Evolutionary conservation across 2,888 invertebrate genomes (phyloP), one percentile per base, ranked within the genome.

Genomic region (Synanthedon vespiformis): DNA sequence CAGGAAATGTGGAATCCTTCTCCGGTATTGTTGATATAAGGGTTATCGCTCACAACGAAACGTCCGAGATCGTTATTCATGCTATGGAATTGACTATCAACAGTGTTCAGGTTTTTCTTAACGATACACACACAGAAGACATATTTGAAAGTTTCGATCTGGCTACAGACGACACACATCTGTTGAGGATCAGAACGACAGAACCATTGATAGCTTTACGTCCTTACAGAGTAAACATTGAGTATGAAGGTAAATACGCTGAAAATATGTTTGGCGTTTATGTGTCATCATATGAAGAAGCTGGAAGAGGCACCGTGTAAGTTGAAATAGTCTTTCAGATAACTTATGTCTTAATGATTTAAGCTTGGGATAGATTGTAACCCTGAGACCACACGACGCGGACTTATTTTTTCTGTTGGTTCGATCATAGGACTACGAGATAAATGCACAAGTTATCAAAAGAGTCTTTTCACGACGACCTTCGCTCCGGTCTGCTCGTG

Each of bases 211-310:
- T 57, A 1, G 64, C 68, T 0, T 74, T 80, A 0, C 70, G 72
- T 13, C 74, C 73, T 0, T 89, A 92, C 62, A 66, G 67, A 0
- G 60, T 92, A 1, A 71, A 81, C 54, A 90, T 93, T 55, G 68
- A 79, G 0, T 94, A 90, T 61, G 70, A 66, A 0, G 92, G 90
- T 0, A 68, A 72, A 3, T 89, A 92, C 53, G 89, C 89, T 40
- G 81, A 81, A 14, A 88, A 90, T 47, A 85, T 92, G 69, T 89
- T 89, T 53, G 93, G 93, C 16, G 87, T 93, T 27, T 92, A 92
- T 59, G 77, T 89, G 27, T 89, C 91, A 40, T 88, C 80, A 2
- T 92, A 91, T 57, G 58, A 63, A 5, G 58, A 70, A 11, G 58
- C 61, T 1, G 58, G 67, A 12, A 66, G 62, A 13, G 58, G 56